Evolutionary conservation across 2,113 vertebrate species (phyloP), one percentile per base, ranked within the genome.

Genomic region (Mustelus asterias): DNA sequence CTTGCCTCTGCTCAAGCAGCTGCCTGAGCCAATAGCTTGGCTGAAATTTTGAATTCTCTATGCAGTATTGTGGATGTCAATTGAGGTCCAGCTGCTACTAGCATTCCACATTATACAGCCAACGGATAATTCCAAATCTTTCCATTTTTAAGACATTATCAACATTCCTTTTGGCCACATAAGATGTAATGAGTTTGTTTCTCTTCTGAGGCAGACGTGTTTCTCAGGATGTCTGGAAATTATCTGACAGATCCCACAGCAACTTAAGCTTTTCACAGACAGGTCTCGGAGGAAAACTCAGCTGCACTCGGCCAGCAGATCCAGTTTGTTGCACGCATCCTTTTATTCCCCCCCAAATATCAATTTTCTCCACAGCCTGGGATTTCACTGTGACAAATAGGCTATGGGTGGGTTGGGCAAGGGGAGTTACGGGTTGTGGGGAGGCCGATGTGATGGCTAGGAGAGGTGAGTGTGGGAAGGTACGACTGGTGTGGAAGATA

Each of bases 241-340:
- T 37, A 67, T 93, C 63, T 60, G 18, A 20, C 7, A 20, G 60
- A 93, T 67, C 89, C 58, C 89, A 93, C n/a, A 67, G 33, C 89
- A 93, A 93, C 89, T 65, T 65, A 29, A 93, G 58, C 89, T 93
- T 93, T n/a, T 65, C 60, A 93, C 89, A 67, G 33, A 9, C 89
- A 93, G 1, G 33, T 93, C 89, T 92, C 29, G 7, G 5, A 92
- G 29, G 54, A 58, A 63, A 92, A 20, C 29, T 93, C 16, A 65
- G n/a, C 33, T 93, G 60, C 37, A 63, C 14, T 65, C 60, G 1
- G 33, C 14, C 33, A 92, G 33, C 29, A 37, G 18, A 37, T 93
- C n/a, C 60, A 37, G 6, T 65, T 93, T 93, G 33, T 18, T 18
- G n/a, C 89, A 67, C n/a, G 37, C 60, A 67, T 65, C 7, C 13